Evolutionary conservation across 1,140 invertebrate genomes (phyloP).

Genomic region (Aphidius ervi): DNA sequence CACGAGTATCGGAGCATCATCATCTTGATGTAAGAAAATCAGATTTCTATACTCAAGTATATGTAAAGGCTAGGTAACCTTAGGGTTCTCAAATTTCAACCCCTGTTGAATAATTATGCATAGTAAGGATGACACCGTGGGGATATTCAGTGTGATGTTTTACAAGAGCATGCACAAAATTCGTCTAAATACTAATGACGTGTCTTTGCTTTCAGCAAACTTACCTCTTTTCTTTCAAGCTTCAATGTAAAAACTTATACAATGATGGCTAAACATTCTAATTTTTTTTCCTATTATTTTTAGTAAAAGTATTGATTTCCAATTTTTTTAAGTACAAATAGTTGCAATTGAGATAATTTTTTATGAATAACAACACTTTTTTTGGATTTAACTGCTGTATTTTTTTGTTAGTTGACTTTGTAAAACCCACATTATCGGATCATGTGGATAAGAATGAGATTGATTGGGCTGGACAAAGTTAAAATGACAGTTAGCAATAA

Average conservation of each 20-base stretch:
- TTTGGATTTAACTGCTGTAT: too few relatives aligned
- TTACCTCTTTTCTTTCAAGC: not conserved
- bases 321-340: too few relatives aligned
- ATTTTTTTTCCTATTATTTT: too few relatives aligned
- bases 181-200: conserved; percentile 54
- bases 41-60: not conserved
- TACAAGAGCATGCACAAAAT: conserved; percentile 45
- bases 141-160: conserved; percentile 28
- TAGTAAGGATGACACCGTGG: conserved; percentile 39
- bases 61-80: conserved; percentile 20
- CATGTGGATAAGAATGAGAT: too few relatives aligned
- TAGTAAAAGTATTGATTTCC: too few relatives aligned
- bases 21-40: not conserved
- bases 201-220: conserved; percentile 47
- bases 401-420: too few relatives aligned
- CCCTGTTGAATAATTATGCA: conserved; percentile 50
- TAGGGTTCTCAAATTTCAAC: conserved; percentile 31
- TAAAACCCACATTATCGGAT: too few relatives aligned
- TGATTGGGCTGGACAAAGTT: too few relatives aligned
- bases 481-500: too few relatives aligned
- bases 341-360: too few relatives aligned
- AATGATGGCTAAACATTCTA: too few relatives aligned
- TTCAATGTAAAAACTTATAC: not conserved
- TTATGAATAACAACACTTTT: too few relatives aligned
- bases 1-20: not conserved